Evolutionary conservation across 2,113 vertebrate genomes (phyloP), one percentile per base, ranked within the genome.

Genomic region (Elanus axillaris): DNA sequence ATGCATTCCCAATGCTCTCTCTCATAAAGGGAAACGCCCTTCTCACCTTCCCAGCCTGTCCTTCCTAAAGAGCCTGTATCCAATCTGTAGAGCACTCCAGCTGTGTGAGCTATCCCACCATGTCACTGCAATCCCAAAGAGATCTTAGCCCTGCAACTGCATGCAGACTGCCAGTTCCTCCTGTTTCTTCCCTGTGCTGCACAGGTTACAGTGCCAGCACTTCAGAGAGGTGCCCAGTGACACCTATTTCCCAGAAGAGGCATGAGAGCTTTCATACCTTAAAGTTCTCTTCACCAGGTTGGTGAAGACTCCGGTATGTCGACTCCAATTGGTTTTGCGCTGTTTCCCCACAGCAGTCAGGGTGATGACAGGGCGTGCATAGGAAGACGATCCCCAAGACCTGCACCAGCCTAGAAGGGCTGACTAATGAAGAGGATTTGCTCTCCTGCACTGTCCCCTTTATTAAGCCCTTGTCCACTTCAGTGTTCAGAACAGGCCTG

Each of bases 281-380:
- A 52, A 62, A 47, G 40, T 1, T 68, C 25, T 67, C 40, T 48
- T 43, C 27, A 76, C n/a, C 32, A 62, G 3, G 9, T 2, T 63
- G 22, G 18, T 58, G 80, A 58, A 59, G 38, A 27, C 10, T 59
- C 32, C 21, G 34, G 4, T 50, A 31, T 31, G 11, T 66, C 67
- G 58, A 26, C 25, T 86, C 40, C 26, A 16, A 20, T 32, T 36
- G 62, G 13, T 66, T 81, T 73, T 71, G 6, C 27, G 19, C 5
- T 5, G 5, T 73, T 63, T 83, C 10, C 25, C 18, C n/a, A 16
- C 1, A 60, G 38, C 23, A 18, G 25, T 15, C 8, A 16, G 34
- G 8, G 0, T 48, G 27, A 84, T 47, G 34, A 32, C 16, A 16
- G 26, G 13, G 8, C 1, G 0, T 22, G 8, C 23, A 34, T 8